Evolutionary conservation across 1,140 invertebrate species (phyloP).

Genomic region (Cotesia chilonis): DNA sequence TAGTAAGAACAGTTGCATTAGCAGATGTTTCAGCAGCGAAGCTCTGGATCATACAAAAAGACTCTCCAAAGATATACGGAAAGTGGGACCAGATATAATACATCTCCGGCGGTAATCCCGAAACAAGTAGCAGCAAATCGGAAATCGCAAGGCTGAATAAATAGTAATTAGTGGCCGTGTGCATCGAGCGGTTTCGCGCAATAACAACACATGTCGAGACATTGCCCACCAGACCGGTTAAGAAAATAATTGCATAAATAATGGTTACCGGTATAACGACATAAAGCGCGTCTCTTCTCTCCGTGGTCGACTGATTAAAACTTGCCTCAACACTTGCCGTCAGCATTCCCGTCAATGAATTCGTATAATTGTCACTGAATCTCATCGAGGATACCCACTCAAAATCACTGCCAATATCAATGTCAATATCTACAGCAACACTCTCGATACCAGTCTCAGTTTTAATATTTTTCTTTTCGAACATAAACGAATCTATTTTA

Average conservation of each 20-base stretch:
- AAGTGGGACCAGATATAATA: slow-evolving; percentile 87
- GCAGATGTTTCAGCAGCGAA: slow-evolving; percentile 89
- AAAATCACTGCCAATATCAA: neutral
- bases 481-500: too few relatives aligned
- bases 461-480: too few relatives aligned
- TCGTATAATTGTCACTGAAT: slow-evolving; percentile 50
- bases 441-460: too few relatives aligned
- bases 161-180: slow-evolving; percentile 92
- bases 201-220: slow-evolving; percentile 93
- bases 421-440: too few relatives aligned
- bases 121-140: slow-evolving; percentile 86
- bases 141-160: slow-evolving; percentile 92
- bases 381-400: neutral
- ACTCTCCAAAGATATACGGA: slow-evolving; percentile 87
- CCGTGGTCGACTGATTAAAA: slow-evolving; percentile 57
- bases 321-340: slow-evolving; percentile 38
- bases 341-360: slow-evolving; percentile 28
- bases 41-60: slow-evolving; percentile 85
- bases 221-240: slow-evolving; percentile 90
- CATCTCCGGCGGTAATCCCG: slow-evolving; percentile 84
- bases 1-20: slow-evolving; percentile 92
- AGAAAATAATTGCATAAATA: slow-evolving; percentile 83
- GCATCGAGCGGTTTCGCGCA: slow-evolving; percentile 85
- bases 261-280: slow-evolving; percentile 81
- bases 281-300: slow-evolving; percentile 72